Percentiles rank a stretch among this genome's conserved stretches.
These are phyloP conservation scores for Heliconius himera DNA, from an alignment of 1,140 invertebrate species.

Conservation along the genomic window DNA sequence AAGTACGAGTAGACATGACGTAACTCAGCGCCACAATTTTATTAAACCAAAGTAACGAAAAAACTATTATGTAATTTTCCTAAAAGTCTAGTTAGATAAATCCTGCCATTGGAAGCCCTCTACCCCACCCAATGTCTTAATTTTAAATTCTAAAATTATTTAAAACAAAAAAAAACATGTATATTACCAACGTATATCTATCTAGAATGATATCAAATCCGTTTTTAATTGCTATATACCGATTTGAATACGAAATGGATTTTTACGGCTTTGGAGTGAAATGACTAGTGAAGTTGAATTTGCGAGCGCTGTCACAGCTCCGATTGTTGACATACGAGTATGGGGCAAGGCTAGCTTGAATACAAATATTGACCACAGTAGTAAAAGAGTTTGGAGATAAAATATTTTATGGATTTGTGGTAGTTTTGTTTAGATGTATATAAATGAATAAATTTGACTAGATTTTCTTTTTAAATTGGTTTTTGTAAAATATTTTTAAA, in stretches of 20 bases:
- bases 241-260: slow-evolving; percentile 2
- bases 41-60: too few species aligned
- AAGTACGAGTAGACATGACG: too few species aligned
- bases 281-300: slow-evolving; percentile 13
- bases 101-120: too few species aligned
- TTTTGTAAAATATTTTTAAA: too few species aligned
- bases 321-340: slow-evolving; percentile 6
- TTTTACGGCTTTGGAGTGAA: slow-evolving; percentile 10
- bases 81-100: too few species aligned
- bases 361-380: slow-evolving; percentile 8
- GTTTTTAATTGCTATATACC: slow-evolving; percentile 4
- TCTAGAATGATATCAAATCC: slow-evolving; percentile 2
- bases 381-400: not conserved
- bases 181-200: not conserved
- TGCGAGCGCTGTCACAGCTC: not conserved
- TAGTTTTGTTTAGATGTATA: not conserved
- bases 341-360: not conserved
- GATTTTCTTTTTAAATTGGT: too few species aligned
- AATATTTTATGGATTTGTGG: not conserved
- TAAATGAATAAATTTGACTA: too few species aligned
- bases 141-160: not conserved
- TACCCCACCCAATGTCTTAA: too few species aligned
- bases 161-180: not conserved
- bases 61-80: too few species aligned
- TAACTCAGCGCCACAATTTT: too few species aligned